Percentiles rank a stretch among this genome's conserved stretches.
phyloP scores from a whole-genome alignment of 2,113 vertebrate genomes.

The Trogon surrucura region DNA sequence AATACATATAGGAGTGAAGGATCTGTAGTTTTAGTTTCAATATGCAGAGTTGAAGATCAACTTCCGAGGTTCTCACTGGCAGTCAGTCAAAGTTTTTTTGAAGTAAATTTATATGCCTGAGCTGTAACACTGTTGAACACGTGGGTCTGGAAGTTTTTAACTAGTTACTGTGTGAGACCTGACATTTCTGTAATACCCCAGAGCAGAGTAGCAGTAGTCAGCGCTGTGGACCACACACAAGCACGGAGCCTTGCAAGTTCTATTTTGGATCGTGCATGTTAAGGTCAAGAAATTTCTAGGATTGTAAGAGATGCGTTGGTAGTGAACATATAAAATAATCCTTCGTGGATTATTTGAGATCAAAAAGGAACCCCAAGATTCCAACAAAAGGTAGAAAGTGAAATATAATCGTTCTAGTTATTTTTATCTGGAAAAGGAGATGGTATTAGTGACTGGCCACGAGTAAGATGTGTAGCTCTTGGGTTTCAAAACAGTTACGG shows the following conservation, averaged over 20 bases:
- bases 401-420: conserved; percentile 54
- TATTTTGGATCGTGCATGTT: conserved; percentile 48
- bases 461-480: not conserved
- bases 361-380: conserved; percentile 48
- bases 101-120: not conserved
- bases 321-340: not conserved
- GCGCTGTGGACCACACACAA: not conserved
- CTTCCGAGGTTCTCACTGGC: not conserved
- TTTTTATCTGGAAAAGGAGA: conserved; percentile 39
- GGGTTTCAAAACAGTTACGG: not conserved
- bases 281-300: conserved; percentile 19
- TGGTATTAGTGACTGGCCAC: not conserved
- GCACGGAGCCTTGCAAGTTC: not conserved
- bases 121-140: not conserved
- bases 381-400: conserved; percentile 53
- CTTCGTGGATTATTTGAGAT: conserved; percentile 51
- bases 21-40: not conserved
- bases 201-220: not conserved
- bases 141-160: not conserved
- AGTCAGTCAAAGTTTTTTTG: not conserved
- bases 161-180: not conserved
- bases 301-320: conserved; percentile 12
- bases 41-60: not conserved
- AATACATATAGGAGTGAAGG: not conserved
- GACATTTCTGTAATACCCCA: not conserved